phyloP scores from a whole-genome alignment of 2,113 vertebrate species.

The Calypte anna region DNA sequence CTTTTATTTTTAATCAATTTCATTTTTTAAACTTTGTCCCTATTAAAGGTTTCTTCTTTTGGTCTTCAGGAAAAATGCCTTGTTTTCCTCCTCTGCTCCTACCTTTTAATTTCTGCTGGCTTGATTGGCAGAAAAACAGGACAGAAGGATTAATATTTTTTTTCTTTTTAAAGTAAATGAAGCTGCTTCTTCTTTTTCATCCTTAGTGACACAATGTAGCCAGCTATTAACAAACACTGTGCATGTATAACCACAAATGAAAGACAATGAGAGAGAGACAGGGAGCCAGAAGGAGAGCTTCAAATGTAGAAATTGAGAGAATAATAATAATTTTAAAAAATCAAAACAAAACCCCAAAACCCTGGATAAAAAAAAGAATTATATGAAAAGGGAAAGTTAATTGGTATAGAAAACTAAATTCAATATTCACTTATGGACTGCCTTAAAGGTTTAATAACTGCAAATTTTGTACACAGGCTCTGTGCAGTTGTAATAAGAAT shows the following conservation, averaged over 20 bases:
- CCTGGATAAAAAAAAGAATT: background rate
- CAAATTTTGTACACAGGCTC: constrained; percentile 47
- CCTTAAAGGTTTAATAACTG: constrained; percentile 74
- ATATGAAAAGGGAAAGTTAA: constrained; percentile 48
- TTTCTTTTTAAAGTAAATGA: background rate
- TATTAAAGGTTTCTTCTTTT: constrained; percentile 4
- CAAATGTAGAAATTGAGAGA: constrained; percentile 41
- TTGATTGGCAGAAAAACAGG: constrained; percentile 65
- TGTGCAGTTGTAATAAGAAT: constrained; percentile 62
- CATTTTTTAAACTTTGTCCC: constrained; percentile 5
- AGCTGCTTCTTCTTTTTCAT: constrained; percentile 21
- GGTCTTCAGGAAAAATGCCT: background rate
- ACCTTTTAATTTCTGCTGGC: constrained; percentile 68
- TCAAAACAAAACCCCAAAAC: background rate
- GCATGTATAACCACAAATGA: background rate
- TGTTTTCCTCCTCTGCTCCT: background rate
- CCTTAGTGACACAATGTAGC: constrained; percentile 31
- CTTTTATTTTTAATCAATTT: constrained; percentile 54
- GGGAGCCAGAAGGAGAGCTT: background rate
- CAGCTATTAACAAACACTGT: constrained; percentile 29
- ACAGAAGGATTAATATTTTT: background rate
- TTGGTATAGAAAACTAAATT: constrained; percentile 61
- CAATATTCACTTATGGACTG: constrained; percentile 50
- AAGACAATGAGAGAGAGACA: background rate
- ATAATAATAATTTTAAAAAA: background rate